These are phyloP conservation scores for Kuschelorhynchus macadamiae DNA, from an alignment of 2,888 invertebrate species.

Conservation along the genomic window DNA sequence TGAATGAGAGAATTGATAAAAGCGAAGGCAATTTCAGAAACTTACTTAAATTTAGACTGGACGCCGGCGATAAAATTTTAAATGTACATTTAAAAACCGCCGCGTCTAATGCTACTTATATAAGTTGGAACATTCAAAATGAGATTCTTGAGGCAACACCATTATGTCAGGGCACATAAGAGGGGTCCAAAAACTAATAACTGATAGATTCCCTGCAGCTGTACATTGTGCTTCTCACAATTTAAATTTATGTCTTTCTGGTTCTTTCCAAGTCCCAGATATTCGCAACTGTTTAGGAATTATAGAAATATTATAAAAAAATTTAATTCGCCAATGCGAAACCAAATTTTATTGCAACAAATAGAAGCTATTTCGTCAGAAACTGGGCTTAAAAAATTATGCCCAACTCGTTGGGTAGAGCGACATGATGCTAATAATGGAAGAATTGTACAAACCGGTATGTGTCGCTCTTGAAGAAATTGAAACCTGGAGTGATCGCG, in stretches of 20 bases:
- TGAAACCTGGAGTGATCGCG: neutral
- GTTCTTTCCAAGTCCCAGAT: neutral
- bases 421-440: slow-evolving; percentile 1
- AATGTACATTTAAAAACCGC: neutral
- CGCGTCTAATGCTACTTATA: slow-evolving; percentile 8
- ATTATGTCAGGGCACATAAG: neutral
- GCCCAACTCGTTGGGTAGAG: slow-evolving; percentile 16
- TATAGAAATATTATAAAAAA: neutral
- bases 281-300: slow-evolving; percentile 10
- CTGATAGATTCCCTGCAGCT: neutral
- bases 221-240: slow-evolving; percentile 10
- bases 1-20: neutral
- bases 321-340: neutral
- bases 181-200: slow-evolving; percentile 1
- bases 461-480: neutral
- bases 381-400: slow-evolving; percentile 7
- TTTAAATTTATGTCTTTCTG: neutral
- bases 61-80: neutral
- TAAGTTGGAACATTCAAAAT: slow-evolving; percentile 15
- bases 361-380: neutral
- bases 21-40: slow-evolving; percentile 14
- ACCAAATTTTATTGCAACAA: neutral
- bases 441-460: neutral
- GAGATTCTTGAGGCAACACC: slow-evolving; percentile 10
- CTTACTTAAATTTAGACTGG: neutral